Percentiles rank a stretch among this genome's conserved stretches.
Evolutionary conservation across 2,113 vertebrate species (phyloP).

Genomic region (Cheirogaleus medius): DNA sequence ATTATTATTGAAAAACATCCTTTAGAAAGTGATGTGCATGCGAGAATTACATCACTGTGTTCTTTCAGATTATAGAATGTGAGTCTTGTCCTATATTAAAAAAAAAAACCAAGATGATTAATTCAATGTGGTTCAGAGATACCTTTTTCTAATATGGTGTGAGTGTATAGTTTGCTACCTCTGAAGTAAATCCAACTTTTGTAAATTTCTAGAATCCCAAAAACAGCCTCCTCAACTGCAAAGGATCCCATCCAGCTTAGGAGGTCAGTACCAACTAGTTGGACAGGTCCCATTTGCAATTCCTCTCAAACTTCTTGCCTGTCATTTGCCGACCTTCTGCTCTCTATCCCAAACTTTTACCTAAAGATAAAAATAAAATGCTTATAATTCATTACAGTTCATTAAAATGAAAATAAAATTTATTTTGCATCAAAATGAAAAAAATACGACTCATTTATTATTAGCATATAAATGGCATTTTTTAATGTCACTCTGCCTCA

Average conservation of each 20-base stretch:
- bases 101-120: background rate
- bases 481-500: slow-evolving; percentile 86
- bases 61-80: background rate
- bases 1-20: background rate
- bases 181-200: background rate
- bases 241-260: background rate
- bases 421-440: slow-evolving; percentile 88
- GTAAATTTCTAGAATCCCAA: slow-evolving; percentile 3
- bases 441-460: slow-evolving; percentile 85
- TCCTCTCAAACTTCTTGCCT: background rate
- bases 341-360: slow-evolving; percentile 78
- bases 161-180: background rate
- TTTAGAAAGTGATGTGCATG: background rate
- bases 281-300: slow-evolving; percentile 40
- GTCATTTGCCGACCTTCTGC: slow-evolving; percentile 62
- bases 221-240: background rate
- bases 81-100: background rate
- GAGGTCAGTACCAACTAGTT: background rate
- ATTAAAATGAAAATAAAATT: slow-evolving; percentile 89
- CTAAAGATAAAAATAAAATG: slow-evolving; percentile 79
- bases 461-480: slow-evolving; percentile 93
- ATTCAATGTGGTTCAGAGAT: background rate
- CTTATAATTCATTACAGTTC: slow-evolving; percentile 86
- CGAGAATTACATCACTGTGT: background rate
- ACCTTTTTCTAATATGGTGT: background rate